Evolutionary conservation across 37 sponge, comb jelly and placozoan species (phyloP).

Genomic region (Beroe forskalii): DNA sequence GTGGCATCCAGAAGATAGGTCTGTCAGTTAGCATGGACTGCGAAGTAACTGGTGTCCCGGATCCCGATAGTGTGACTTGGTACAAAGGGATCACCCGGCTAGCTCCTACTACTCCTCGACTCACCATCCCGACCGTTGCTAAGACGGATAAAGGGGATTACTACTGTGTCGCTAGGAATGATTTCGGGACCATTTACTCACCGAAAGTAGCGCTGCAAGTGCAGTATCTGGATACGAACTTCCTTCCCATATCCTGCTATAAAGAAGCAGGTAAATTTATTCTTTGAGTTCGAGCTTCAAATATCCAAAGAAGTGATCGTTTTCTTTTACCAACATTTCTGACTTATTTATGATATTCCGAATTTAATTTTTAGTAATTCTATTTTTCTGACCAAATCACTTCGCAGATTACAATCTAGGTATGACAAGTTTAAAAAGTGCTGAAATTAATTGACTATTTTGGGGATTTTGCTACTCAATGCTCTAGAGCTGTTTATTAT

Average conservation of each 20-base stretch:
- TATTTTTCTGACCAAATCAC: too few relatives aligned
- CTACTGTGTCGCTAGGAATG: conserved; percentile 38
- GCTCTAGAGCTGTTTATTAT: too few relatives aligned
- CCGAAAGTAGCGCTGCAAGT: conserved; percentile 40
- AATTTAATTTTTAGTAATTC: too few relatives aligned
- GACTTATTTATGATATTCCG: too few relatives aligned
- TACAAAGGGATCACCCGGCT: conserved; percentile 30
- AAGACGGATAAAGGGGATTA: conserved; percentile 50
- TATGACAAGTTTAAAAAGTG: too few relatives aligned
- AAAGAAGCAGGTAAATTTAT: too few relatives aligned
- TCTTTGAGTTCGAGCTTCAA: too few relatives aligned
- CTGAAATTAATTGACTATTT: too few relatives aligned
- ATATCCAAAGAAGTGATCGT: too few relatives aligned
- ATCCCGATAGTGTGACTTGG: conserved; percentile 5
- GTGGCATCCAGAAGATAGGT: conserved; percentile 28
- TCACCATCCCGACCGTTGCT: background rate
- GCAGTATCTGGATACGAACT: conserved; percentile 29
- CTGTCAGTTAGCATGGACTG: background rate
- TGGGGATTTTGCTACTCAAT: too few relatives aligned
- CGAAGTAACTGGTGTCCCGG: background rate
- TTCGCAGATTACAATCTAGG: too few relatives aligned
- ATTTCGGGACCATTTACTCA: conserved; percentile 34
- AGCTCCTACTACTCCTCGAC: background rate
- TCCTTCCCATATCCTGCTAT: conserved; percentile 25
- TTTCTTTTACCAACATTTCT: too few relatives aligned